Evolutionary conservation across 2,797 vertebrate species (phyloP).

Genomic region (Enteromius treurensis): DNA sequence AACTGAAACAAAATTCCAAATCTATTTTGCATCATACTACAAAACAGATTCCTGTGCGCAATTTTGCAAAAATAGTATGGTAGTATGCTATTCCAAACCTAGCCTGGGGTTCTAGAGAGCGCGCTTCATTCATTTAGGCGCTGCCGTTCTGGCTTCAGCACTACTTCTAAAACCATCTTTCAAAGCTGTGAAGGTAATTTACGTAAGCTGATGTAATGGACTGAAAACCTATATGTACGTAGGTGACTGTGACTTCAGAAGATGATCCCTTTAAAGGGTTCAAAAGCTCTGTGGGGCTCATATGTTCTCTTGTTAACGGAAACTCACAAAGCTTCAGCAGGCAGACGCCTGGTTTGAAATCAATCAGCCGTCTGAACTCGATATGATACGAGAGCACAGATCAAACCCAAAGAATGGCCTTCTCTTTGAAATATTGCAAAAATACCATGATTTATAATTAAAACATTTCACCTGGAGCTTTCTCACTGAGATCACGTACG

Average conservation of each 20-base stretch:
- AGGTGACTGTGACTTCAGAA: slow-evolving; percentile 23
- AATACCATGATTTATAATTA: slow-evolving; percentile 11
- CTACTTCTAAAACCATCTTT: background rate
- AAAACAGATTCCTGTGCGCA: background rate
- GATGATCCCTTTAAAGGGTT: slow-evolving; percentile 28
- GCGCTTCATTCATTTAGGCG: background rate
- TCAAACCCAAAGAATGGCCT: slow-evolving; percentile 2
- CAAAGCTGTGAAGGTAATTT: slow-evolving; percentile 31
- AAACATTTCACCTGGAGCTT: slow-evolving; percentile 4
- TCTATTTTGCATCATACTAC: background rate
- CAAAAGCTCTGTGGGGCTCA: background rate
- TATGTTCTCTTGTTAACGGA: slow-evolving; percentile 18
- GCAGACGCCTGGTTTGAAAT: background rate
- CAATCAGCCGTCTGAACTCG: background rate
- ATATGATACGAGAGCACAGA: background rate
- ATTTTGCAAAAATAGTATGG: background rate
- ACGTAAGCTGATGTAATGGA: slow-evolving; percentile 34
- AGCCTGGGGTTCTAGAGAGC: background rate
- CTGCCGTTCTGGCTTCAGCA: slow-evolving; percentile 12
- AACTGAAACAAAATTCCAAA: slow-evolving; percentile 2
- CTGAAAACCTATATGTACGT: slow-evolving; percentile 16
- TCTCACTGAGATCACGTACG: background rate
- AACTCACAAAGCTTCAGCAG: slow-evolving; percentile 9
- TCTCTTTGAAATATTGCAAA: slow-evolving; percentile 3
- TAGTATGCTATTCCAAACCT: background rate